Base-by-base conservation (phyloP, 1,140 invertebrate species). In the Melipona quadrifasciata region DNA sequence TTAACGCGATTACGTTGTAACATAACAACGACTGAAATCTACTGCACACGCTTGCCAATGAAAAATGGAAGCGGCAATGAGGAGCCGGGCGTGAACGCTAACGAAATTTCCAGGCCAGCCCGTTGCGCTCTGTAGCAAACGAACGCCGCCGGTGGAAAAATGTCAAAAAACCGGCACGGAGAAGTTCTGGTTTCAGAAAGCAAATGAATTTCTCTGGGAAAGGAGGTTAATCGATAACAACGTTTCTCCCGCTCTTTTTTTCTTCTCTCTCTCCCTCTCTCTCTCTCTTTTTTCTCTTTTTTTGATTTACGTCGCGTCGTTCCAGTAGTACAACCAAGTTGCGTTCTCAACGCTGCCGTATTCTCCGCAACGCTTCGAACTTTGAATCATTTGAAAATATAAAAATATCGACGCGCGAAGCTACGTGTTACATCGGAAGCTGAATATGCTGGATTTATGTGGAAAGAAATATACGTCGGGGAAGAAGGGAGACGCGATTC, bases 1-100 rank as follows among this genome's bases (percentile, higher is more conserved):
- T 91, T 91, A 87, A 89, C 72, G 73, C 76, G 87, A 90, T 91
- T 91, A 92, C 74, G 75, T 70, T 64, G 76, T 72, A 80, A 68
- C 75, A 83, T 71, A 88, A 80, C 82, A 68, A 84, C 79, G 77
- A 83, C 51, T 78, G 55, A 89, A 87, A 86, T 70, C 65, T 89
- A 89, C 85, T 75, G 68, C 65, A 61, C 65, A 55, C 78, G 75
- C 82, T 87, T 86, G 74, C 67, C 73, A 78, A 24, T 51, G 73
- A 34, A 81, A 74, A 27, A 58, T 55, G 58, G 53, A 39, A 64
- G 12, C 19, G 34, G 17, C 31, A 31, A 64, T 55, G 21, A 24
- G 39, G 0, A 31, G n/a, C 39, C 39, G 31, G 55, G 71, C 58
- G 73, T 80, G 68, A 64, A 64, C 72, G 16, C 76, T 87, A 78